A percentile compares a stretch with the other conserved stretches of the same genome.
These are phyloP conservation scores for Rhizoglyphus robini DNA, from an alignment of 1,140 invertebrate species.

Conservation along the genomic window DNA sequence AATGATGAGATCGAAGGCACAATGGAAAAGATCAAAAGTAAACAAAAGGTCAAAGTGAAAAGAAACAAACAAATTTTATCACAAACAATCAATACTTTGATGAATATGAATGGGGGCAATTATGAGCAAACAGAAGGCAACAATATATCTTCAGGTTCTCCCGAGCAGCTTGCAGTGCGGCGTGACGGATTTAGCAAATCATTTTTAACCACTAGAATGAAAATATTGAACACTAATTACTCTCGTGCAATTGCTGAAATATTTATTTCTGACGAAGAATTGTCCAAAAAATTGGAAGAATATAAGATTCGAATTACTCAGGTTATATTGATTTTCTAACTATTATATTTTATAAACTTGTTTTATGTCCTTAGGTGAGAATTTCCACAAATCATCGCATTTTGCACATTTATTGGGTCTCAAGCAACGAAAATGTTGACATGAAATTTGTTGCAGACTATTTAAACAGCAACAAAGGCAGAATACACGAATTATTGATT, in stretches of 20 bases:
- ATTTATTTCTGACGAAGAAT: background rate
- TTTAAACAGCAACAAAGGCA: slow-evolving; percentile 11
- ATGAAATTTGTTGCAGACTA: background rate
- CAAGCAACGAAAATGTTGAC: slow-evolving; percentile 4
- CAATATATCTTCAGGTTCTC: background rate
- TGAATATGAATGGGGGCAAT: background rate
- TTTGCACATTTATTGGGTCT: slow-evolving; percentile 12
- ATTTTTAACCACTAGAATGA: slow-evolving; percentile 19
- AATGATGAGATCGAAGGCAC: background rate
- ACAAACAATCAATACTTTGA: background rate
- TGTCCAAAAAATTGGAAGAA: background rate
- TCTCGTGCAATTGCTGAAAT: slow-evolving; percentile 6
- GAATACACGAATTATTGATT: slow-evolving; percentile 11
- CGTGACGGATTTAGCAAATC: background rate
- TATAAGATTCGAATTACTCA: slow-evolving; percentile 15
- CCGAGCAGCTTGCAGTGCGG: background rate
- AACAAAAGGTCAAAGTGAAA: background rate
- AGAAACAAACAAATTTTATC: background rate
- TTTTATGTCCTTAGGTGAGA: too few relatives aligned
- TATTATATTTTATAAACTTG: background rate
- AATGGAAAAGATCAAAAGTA: slow-evolving; percentile 5
- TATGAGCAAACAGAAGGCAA: background rate
- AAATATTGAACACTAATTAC: slow-evolving; percentile 14
- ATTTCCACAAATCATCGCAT: background rate
- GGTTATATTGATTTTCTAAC: background rate